These are phyloP conservation scores for Anseranas semipalmata DNA, from an alignment of 2,113 vertebrate species.

Conservation along the genomic window DNA sequence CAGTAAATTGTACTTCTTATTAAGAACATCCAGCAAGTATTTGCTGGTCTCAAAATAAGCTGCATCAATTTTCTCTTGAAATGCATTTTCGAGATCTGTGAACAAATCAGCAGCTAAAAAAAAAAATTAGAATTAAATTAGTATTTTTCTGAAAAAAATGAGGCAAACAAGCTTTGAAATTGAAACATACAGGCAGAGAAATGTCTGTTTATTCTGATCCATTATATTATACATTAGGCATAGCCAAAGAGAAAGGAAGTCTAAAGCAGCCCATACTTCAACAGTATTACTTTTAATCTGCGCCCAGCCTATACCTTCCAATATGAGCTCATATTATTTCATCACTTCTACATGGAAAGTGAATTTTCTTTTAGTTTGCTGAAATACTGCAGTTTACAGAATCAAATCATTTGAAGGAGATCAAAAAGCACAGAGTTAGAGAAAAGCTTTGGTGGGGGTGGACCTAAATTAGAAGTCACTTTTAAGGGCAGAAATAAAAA, in stretches of 20 bases:
- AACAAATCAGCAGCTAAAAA: constrained; percentile 88
- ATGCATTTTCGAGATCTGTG: constrained; percentile 93
- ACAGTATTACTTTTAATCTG: not conserved
- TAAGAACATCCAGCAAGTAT: constrained; percentile 92
- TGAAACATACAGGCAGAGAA: not conserved
- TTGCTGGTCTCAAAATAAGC: constrained; percentile 98
- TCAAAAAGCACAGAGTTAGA: not conserved
- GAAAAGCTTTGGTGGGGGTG: not conserved
- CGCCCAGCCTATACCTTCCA: not conserved
- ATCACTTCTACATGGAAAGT: not conserved
- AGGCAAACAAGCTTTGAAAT: not conserved
- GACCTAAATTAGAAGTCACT: not conserved
- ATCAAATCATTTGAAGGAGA: not conserved
- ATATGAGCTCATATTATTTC: not conserved
- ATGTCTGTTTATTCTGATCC: not conserved
- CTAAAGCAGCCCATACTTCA: not conserved
- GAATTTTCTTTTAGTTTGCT: not conserved
- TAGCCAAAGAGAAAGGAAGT: not conserved
- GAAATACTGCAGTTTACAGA: not conserved
- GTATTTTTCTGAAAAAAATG: not conserved
- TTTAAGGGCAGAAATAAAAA: not conserved
- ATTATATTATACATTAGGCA: not conserved
- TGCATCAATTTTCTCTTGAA: constrained; percentile 95
- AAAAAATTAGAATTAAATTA: not conserved
- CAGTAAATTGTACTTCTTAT: constrained; percentile 92